Evolutionary conservation across 2,797 vertebrate species (phyloP), one percentile per base, ranked within the genome.

Genomic region (Acropternis orthonyx): DNA sequence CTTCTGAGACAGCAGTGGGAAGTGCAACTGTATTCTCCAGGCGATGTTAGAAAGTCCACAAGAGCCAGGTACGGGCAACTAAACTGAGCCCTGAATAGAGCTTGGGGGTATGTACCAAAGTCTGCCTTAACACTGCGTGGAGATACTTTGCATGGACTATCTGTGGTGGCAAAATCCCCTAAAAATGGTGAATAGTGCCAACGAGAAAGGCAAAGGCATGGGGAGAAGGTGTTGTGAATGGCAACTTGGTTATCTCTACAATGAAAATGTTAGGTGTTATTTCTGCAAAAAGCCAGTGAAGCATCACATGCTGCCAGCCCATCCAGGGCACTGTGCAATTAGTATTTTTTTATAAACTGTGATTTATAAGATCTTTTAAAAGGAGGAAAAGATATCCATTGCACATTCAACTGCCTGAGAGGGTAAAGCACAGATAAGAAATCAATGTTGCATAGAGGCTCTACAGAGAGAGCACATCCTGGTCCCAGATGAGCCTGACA

Each of bases 391-490:
- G 3, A 73, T 84, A 75, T 58, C 76, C 41, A 34, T 39, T 75
- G 58, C 85, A 78, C 36, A 68, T 81, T 76, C 39, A 61, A 34
- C 66, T 78, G 73, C 51, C 69, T 86, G 85, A 58, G 76, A 95
- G 62, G 66, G 68, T 71, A 77, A 85, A 79, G 84, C 78, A 59
- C 39, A 87, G 81, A 89, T 82, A 94, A 92, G 79, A 94, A 95
- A 88, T 92, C 85, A 48, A 20, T 73, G 88, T 66, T 92, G 79
- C 62, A 10, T 20, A 62, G 62, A 91, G 36, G 28, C 54, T 95
- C 88, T 90, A 73, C 66, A 69, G 85, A 84, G 85, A 58, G 62
- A 88, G 32, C 0, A 0, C 55, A 48, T 92, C 69, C 46, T 81
- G 85, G 76, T 69, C 82, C 79, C 92, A 94, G 85, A 80, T 1